Evolutionary conservation across 2,797 vertebrate genomes (phyloP), one percentile per base, ranked within the genome.

Genomic region (Amazona ochrocephala): DNA sequence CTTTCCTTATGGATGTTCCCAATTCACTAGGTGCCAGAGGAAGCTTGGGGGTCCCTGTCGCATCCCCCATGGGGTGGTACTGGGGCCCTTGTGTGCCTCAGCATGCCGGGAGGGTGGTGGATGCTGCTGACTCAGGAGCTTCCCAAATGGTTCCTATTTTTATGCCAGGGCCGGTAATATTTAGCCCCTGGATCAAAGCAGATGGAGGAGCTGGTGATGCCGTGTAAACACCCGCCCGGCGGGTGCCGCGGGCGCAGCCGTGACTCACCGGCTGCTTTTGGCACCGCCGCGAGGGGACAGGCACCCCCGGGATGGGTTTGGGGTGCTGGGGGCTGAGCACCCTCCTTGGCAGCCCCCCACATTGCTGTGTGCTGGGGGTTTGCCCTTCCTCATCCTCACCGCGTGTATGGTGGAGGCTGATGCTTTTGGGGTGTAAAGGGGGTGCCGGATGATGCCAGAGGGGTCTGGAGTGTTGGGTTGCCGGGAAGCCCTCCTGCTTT

Each of bases 141-240:
- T 74, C 78, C 91, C 68, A 64, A 92, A 72, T 51, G 91, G 84
- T 86, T 87, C 93, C 90, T 96, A 90, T 94, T 97, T 95, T 97
- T 95, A 82, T 19, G 8, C 84, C 7, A 22, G 74, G 93, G 56
- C 72, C 16, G 20, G 93, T 41, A 82, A 76, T 95, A 90, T 95
- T 96, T 95, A 90, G 92, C 54, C 72, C 11, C 37, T 65, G 91
- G 90, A 89, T 93, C 68, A 85, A 95, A 96, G 94, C 96, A 89
- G 91, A 93, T 89, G 94, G 95, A 68, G 91, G 84, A 84, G 65
- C 92, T 41, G 84, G 93, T 90, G 88, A 93, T 94, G 95, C 94
- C 47, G 60, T 0, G 81, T 79, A 75, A 92, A 78, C 81, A 72
- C 84, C 21, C 24, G 53, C 94, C 75, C 41, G 8, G 85, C 42